These are phyloP conservation scores for Clepsis dumicolana DNA, from an alignment of 2,888 invertebrate species.

Conservation along the genomic window DNA sequence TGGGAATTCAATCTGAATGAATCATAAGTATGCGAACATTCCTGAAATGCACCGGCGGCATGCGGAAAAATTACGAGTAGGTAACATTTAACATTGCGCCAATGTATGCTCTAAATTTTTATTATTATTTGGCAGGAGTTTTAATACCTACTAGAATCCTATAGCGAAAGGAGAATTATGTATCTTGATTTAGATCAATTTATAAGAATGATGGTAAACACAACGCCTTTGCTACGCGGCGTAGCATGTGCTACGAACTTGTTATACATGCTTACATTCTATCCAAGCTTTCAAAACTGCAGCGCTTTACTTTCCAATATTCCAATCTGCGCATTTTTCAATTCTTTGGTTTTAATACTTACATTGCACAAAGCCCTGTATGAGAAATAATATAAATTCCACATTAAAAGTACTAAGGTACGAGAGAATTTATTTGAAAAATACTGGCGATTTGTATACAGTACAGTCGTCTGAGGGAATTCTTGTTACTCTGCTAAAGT, in stretches of 20 bases:
- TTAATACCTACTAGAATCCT: background rate
- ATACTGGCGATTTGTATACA: constrained; percentile 11
- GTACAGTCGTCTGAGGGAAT: constrained; percentile 21
- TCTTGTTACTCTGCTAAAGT: constrained; percentile 40
- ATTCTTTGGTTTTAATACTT: background rate
- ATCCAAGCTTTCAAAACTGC: background rate
- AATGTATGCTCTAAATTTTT: background rate
- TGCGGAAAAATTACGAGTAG: too few species aligned
- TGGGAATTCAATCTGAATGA: background rate
- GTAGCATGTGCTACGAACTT: constrained; percentile 6
- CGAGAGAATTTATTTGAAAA: constrained; percentile 6
- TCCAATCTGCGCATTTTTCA: background rate
- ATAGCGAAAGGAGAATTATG: too few species aligned
- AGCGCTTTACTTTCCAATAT: background rate
- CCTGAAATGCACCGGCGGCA: background rate
- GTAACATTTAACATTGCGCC: too few species aligned
- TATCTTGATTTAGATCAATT: too few species aligned
- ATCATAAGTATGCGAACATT: background rate
- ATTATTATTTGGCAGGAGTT: background rate
- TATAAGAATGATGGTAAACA: background rate
- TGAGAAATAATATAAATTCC: constrained; percentile 18
- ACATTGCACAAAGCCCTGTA: background rate
- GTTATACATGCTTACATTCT: background rate
- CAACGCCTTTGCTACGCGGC: background rate
- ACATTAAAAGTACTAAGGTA: background rate